Conservation (phyloP, 2,888 invertebrate genomes). For the Balanococcus diminutus region DNA sequence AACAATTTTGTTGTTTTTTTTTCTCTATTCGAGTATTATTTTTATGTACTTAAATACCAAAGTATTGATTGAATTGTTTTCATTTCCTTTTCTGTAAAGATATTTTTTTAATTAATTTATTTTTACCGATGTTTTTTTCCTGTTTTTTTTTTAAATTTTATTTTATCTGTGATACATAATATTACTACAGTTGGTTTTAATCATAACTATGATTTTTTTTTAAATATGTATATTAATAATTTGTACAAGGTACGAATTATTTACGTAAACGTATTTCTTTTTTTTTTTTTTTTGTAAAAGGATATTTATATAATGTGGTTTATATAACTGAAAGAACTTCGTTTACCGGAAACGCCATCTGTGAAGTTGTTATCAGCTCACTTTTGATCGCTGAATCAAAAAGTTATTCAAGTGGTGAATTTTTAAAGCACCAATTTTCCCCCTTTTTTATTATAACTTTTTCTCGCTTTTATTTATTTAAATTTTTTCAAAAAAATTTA, state of each 20-base stretch:
- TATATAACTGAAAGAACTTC: background rate
- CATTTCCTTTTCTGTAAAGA: background rate
- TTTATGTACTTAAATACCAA: slow-evolving; percentile 51
- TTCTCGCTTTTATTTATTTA: background rate
- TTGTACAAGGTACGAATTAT: background rate
- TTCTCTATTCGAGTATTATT: background rate
- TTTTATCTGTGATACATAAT: slow-evolving; percentile 53
- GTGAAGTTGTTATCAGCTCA: background rate
- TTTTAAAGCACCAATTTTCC: background rate
- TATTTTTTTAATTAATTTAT: slow-evolving; percentile 3
- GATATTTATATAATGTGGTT: background rate
- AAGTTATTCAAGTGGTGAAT: background rate
- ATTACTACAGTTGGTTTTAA: slow-evolving; percentile 2
- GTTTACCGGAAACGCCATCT: slow-evolving; percentile 31
- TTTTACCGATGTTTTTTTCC: background rate
- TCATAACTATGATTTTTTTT: background rate
- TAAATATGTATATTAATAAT: background rate
- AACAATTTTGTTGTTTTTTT: background rate
- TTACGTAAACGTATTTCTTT: background rate
- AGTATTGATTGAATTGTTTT: slow-evolving; percentile 46
- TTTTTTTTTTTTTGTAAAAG: background rate
- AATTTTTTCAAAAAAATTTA: background rate
- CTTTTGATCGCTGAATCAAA: slow-evolving; percentile 4
- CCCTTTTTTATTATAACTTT: background rate
- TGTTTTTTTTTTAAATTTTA: background rate